phyloP scores from a whole-genome alignment of 2,113 vertebrate species.

The Forbesichthys agassizii region DNA sequence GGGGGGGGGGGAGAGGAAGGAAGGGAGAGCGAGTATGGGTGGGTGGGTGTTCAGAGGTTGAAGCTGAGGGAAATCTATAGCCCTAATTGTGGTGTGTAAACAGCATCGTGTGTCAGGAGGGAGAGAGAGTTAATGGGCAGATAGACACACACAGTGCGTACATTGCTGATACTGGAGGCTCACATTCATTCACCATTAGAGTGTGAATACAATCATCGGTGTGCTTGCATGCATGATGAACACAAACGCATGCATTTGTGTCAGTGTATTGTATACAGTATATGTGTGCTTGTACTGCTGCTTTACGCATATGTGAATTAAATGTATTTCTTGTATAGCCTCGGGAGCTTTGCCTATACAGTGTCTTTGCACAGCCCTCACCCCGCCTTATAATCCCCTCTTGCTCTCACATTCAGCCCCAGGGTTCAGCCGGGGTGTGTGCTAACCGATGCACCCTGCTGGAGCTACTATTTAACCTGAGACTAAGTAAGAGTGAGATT shows the following conservation, averaged over 20 bases:
- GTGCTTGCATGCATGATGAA: slow-evolving; percentile 6
- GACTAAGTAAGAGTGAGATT: neutral
- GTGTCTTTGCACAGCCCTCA: neutral
- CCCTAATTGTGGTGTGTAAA: slow-evolving; percentile 44
- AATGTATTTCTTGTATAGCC: neutral
- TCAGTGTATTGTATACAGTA: too few relatives aligned
- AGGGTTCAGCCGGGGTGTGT: too few relatives aligned
- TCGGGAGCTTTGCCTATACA: slow-evolving; percentile 7
- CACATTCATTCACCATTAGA: slow-evolving; percentile 32
- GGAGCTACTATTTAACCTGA: neutral
- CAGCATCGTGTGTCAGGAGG: slow-evolving; percentile 29
- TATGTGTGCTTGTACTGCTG: too few relatives aligned
- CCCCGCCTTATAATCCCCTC: neutral
- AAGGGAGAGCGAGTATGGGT: neutral
- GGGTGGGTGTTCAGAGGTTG: slow-evolving; percentile 11
- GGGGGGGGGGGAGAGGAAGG: neutral
- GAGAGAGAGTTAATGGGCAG: slow-evolving; percentile 43
- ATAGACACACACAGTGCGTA: neutral
- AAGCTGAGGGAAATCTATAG: slow-evolving; percentile 17
- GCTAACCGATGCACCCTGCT: too few relatives aligned
- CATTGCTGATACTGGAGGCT: slow-evolving; percentile 25
- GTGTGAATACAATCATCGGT: slow-evolving; percentile 6
- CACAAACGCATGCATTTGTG: neutral
- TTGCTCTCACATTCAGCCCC: too few relatives aligned
- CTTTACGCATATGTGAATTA: neutral